A percentile compares a stretch with the other conserved stretches of the same genome.
Conservation (phyloP, 2,888 invertebrate genomes). For the Tuberolachnus salignus region DNA sequence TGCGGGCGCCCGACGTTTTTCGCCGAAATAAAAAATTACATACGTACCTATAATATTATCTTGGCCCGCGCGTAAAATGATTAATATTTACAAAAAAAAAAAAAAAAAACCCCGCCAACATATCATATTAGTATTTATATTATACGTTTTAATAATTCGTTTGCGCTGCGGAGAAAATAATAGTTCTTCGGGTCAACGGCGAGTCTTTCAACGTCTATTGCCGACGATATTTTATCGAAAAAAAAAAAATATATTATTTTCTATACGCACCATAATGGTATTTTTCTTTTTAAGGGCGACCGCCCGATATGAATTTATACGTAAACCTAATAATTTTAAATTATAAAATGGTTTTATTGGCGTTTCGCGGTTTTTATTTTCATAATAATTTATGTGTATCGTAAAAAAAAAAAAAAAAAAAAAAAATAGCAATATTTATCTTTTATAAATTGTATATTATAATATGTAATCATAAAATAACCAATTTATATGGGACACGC, state of each 20-base stretch:
- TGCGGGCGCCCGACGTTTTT: too few species aligned
- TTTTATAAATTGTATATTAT: neutral
- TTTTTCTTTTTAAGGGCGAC: neutral
- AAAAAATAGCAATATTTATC: neutral
- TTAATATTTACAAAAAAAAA: neutral
- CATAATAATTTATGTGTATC: neutral
- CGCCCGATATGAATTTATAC: neutral
- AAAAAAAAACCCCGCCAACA: too few species aligned
- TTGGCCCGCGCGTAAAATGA: neutral
- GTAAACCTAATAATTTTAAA: conserved; percentile 12
- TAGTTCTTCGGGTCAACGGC: neutral
- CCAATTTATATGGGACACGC: neutral
- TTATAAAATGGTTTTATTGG: conserved; percentile 7
- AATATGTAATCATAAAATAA: neutral
- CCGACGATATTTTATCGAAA: too few species aligned
- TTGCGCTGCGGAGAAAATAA: neutral
- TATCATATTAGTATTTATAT: too few species aligned
- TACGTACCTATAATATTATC: too few species aligned
- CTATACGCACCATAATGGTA: neutral
- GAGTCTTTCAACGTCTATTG: neutral
- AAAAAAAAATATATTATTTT: too few species aligned
- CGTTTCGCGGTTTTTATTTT: neutral
- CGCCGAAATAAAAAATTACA: too few species aligned
- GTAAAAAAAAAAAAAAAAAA: too few species aligned
- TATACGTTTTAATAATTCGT: neutral